These are phyloP conservation scores for Aleiodes testaceus DNA, from an alignment of 2,888 invertebrate genomes.

Conservation along the genomic window DNA sequence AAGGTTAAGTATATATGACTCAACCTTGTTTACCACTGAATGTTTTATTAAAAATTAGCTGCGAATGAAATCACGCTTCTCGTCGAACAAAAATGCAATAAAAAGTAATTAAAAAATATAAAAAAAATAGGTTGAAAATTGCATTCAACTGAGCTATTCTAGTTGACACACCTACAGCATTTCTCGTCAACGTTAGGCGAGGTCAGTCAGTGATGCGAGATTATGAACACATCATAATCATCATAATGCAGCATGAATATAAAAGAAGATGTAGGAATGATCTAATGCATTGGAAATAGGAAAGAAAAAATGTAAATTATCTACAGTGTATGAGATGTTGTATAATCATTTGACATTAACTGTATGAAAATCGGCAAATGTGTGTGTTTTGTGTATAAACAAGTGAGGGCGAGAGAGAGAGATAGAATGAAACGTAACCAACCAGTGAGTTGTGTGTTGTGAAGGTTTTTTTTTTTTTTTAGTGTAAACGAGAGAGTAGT, in stretches of 20 bases:
- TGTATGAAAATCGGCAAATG: too few relatives aligned
- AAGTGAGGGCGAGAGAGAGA: too few relatives aligned
- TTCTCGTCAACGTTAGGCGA: too few relatives aligned
- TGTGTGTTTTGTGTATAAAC: conserved; percentile 26
- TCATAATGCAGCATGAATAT: background rate
- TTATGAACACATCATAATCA: background rate
- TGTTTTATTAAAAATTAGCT: too few relatives aligned
- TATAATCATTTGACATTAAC: background rate
- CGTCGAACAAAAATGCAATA: background rate
- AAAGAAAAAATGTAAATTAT: background rate
- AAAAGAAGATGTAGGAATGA: background rate
- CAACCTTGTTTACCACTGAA: too few relatives aligned
- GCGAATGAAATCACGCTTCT: background rate
- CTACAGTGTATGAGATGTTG: background rate
- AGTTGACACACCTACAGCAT: conserved; percentile 14
- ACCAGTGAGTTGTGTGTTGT: background rate
- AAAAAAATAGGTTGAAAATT: background rate
- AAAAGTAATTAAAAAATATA: background rate
- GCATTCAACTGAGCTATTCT: too few relatives aligned
- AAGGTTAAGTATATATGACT: too few relatives aligned
- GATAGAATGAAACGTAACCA: conserved; percentile 3
- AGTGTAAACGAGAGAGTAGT: conserved; percentile 10
- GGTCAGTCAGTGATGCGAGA: too few relatives aligned
- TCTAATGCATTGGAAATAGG: background rate
- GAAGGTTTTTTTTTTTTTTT: too few relatives aligned